Percentiles rank a stretch among this genome's conserved stretches.
These are phyloP conservation scores for Nothura maculosa DNA, from an alignment of 2,797 vertebrate species.

Conservation along the genomic window DNA sequence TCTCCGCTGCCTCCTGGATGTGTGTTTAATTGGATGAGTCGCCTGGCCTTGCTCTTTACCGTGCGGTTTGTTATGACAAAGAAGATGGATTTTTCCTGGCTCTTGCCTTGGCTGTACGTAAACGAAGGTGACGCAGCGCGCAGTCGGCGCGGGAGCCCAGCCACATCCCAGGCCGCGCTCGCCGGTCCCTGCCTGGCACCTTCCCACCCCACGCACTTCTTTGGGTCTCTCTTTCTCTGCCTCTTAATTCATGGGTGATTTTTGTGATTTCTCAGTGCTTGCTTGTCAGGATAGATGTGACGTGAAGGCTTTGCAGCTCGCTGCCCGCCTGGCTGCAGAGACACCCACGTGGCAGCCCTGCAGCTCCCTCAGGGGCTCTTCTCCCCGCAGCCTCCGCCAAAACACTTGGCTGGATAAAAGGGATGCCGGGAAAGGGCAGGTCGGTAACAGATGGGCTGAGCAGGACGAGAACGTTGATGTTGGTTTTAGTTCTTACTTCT, in stretches of 20 bases:
- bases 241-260: conserved; percentile 42
- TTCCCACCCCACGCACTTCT: conserved; percentile 2
- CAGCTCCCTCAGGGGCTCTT: conserved; percentile 44
- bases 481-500: conserved; percentile 47
- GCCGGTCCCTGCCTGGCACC: not conserved
- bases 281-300: conserved; percentile 45
- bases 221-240: not conserved
- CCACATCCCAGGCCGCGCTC: not conserved
- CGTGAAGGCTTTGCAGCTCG: conserved; percentile 44
- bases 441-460: conserved; percentile 18
- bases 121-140: not conserved
- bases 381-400: conserved; percentile 59
- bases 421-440: conserved; percentile 59
- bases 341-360: conserved; percentile 63
- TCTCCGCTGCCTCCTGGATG: not conserved
- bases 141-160: not conserved
- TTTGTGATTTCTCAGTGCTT: conserved; percentile 61
- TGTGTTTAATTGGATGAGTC: conserved; percentile 47
- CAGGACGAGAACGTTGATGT: conserved; percentile 18
- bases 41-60: conserved; percentile 72
- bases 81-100: conserved; percentile 67
- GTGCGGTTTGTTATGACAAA: conserved; percentile 69
- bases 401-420: conserved; percentile 59
- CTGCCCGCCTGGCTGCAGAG: conserved; percentile 54
- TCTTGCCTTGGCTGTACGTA: not conserved